Evolutionary conservation across 1,140 invertebrate genomes (phyloP).

Genomic region (Diuraphis noxia): DNA sequence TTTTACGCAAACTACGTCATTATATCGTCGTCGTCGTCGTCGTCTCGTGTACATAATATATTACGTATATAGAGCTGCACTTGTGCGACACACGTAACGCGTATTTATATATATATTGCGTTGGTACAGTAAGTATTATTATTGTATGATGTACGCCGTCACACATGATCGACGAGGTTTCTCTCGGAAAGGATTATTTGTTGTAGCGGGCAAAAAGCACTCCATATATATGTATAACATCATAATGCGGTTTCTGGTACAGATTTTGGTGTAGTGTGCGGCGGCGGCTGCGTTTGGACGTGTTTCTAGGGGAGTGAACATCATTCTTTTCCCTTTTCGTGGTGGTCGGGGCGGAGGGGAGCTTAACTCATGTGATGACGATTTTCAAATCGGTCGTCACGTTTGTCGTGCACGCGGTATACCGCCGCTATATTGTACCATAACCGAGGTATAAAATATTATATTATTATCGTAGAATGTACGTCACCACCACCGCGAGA

Average conservation of each 20-base stretch:
- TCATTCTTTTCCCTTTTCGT: neutral
- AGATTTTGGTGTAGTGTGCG: neutral
- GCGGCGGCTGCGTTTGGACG: neutral
- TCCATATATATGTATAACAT: neutral
- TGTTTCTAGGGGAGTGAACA: neutral
- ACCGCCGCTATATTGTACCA: neutral
- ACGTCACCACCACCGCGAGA: too few relatives aligned
- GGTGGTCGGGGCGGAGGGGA: neutral
- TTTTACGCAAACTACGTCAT: neutral
- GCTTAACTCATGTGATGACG: neutral
- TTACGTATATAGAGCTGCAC: neutral
- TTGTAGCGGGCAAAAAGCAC: neutral
- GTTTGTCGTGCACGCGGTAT: neutral
- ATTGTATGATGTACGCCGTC: neutral
- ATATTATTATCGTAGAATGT: neutral
- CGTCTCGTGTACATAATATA: neutral
- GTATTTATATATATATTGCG: neutral
- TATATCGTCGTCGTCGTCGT: neutral
- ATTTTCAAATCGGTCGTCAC: neutral
- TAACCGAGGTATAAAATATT: neutral
- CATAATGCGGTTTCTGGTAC: neutral
- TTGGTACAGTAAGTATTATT: neutral
- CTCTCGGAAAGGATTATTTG: neutral
- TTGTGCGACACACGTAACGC: neutral
- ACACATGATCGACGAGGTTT: conserved; percentile 9